A percentile compares a stretch with the other conserved stretches of the same genome.
These are phyloP conservation scores for Synanceia verrucosa DNA, from an alignment of 2,797 vertebrate genomes.

Conservation along the genomic window DNA sequence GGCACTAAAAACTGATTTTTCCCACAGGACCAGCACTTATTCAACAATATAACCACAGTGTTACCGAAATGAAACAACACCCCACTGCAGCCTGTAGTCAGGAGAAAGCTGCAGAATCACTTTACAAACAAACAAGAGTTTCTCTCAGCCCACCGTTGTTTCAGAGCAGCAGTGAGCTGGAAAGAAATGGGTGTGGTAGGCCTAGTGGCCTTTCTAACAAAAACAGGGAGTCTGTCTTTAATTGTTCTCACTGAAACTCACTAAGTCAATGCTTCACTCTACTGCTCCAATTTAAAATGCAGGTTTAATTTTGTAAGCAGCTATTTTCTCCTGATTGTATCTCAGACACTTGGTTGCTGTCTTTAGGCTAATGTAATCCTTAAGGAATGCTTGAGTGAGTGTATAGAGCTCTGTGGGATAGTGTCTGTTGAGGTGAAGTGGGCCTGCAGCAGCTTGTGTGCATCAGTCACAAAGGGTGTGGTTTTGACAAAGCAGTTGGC, in stretches of 20 bases:
- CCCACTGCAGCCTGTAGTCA: not conserved
- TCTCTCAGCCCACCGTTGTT: not conserved
- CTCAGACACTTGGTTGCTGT: not conserved
- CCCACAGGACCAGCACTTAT: not conserved
- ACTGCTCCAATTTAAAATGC: not conserved
- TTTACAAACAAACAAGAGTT: not conserved
- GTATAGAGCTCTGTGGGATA: not conserved
- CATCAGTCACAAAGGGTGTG: slow-evolving; percentile 56
- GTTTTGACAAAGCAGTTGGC: slow-evolving; percentile 44
- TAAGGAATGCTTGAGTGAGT: not conserved
- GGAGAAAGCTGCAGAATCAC: not conserved
- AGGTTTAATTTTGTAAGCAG: not conserved
- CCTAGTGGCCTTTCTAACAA: not conserved
- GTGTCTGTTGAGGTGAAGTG: slow-evolving; percentile 14
- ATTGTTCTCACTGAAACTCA: not conserved
- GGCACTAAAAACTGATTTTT: not conserved
- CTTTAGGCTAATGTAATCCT: not conserved
- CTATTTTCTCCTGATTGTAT: not conserved
- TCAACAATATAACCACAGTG: not conserved
- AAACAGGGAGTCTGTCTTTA: not conserved
- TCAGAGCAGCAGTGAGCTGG: not conserved
- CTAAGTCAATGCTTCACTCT: not conserved
- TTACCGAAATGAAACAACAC: not conserved
- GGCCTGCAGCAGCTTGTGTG: slow-evolving; percentile 56
- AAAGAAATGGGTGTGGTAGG: slow-evolving; percentile 16